A percentile compares a stretch with the other conserved stretches of the same genome.
Evolutionary conservation across 1,140 invertebrate genomes (phyloP).

Genomic region (Drosophila lini): DNA sequence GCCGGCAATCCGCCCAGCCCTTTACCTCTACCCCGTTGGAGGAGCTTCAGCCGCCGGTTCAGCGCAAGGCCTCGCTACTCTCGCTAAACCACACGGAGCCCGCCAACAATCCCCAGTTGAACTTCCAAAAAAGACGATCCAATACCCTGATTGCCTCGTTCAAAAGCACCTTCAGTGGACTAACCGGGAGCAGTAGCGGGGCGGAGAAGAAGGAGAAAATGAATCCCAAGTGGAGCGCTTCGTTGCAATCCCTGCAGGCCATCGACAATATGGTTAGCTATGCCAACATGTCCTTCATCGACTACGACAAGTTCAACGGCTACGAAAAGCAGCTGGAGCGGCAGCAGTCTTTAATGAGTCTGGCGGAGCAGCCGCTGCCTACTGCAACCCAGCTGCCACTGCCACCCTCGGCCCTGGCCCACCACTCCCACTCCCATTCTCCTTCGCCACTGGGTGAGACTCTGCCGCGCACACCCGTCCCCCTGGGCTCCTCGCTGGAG

Average conservation of each 20-base stretch:
- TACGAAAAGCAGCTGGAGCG: constrained; percentile 82
- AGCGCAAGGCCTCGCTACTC: constrained; percentile 54
- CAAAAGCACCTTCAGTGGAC: constrained; percentile 58
- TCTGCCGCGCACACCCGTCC: constrained; percentile 12
- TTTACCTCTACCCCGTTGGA: constrained; percentile 64
- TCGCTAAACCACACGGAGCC: constrained; percentile 48
- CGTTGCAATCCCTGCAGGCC: constrained; percentile 80
- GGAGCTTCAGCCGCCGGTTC: constrained; percentile 17
- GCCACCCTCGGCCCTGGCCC: constrained; percentile 33
- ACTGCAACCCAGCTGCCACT: constrained; percentile 39
- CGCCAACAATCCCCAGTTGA: constrained; percentile 57
- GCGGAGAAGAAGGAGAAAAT: constrained; percentile 74
- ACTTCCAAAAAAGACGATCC: constrained; percentile 77
- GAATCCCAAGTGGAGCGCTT: constrained; percentile 83
- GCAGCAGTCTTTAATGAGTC: constrained; percentile 73
- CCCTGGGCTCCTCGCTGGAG: constrained; percentile 28
- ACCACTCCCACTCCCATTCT: constrained; percentile 40
- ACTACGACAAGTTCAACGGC: constrained; percentile 84
- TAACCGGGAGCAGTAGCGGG: constrained; percentile 30
- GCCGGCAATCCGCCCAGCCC: constrained; percentile 61
- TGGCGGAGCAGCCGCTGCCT: constrained; percentile 57
- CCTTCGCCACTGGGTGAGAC: constrained; percentile 41
- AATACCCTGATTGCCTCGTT: constrained; percentile 75
- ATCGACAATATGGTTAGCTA: constrained; percentile 84
- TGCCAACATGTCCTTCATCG: constrained; percentile 83